Conservation (phyloP, 2,113 vertebrate genomes). For the Clarias magur region DNA sequence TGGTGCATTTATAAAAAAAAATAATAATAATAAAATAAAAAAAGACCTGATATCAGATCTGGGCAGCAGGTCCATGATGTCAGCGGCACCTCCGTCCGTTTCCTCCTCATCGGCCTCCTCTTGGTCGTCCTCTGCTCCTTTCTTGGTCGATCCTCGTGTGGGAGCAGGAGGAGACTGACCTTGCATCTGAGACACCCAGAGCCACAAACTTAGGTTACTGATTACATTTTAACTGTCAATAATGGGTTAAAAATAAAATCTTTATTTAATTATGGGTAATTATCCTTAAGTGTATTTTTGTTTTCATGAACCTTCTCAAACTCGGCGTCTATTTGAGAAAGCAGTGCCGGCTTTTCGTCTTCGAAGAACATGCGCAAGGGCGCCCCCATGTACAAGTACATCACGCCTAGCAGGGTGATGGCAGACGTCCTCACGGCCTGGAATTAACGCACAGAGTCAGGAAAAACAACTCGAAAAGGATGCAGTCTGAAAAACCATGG, state of each 20-base stretch:
- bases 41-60: constrained; percentile 86
- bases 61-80: constrained; percentile 91
- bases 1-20: neutral
- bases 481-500: neutral
- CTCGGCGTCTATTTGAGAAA: constrained; percentile 92
- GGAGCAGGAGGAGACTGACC: constrained; percentile 86
- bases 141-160: constrained; percentile 72
- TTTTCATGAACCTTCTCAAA: constrained; percentile 88
- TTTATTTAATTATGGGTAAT: too few relatives aligned
- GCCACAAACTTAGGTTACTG: neutral
- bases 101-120: constrained; percentile 81
- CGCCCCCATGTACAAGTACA: constrained; percentile 94
- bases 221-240: neutral
- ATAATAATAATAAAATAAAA: neutral
- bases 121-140: constrained; percentile 65
- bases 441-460: constrained; percentile 19
- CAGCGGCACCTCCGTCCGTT: constrained; percentile 77
- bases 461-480: neutral
- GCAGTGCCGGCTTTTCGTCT: constrained; percentile 94
- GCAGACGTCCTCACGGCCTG: constrained; percentile 91
- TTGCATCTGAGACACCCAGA: constrained; percentile 78
- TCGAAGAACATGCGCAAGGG: constrained; percentile 97
- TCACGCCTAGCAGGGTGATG: constrained; percentile 90
- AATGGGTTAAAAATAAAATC: too few relatives aligned
- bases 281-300: neutral